phyloP scores from a whole-genome alignment of 1,140 invertebrate species.

The Drosophila sulfurigaster region DNA sequence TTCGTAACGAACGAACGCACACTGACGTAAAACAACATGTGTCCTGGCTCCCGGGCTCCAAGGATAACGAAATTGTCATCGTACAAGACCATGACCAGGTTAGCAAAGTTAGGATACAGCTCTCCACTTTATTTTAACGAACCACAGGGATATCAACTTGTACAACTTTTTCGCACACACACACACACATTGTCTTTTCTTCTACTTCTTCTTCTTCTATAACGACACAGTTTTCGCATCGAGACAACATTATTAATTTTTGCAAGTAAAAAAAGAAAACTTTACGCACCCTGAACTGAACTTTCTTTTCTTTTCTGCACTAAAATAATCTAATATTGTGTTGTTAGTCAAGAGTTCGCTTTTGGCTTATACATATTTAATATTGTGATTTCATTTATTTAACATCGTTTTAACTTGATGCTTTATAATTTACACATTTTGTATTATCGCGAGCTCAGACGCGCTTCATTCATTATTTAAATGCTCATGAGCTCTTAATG shows the following conservation, averaged over 20 bases:
- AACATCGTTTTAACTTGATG: no score
- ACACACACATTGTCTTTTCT: not conserved
- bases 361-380: no score
- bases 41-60: slow-evolving; percentile 10
- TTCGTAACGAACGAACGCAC: not conserved
- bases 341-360: not conserved
- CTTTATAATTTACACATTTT: no score
- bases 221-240: not conserved
- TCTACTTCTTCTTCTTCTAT: not conserved
- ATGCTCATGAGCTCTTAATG: no score
- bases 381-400: no score
- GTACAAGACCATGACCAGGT: slow-evolving; percentile 15
- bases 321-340: not conserved
- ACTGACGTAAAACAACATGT: slow-evolving; percentile 20
- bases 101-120: slow-evolving; percentile 1
- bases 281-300: not conserved
- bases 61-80: slow-evolving; percentile 24
- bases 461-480: no score
- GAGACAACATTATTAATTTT: slow-evolving; percentile 1
- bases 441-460: no score
- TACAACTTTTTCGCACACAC: slow-evolving; percentile 1
- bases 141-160: slow-evolving; percentile 3
- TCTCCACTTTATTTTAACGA: slow-evolving; percentile 1
- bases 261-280: not conserved
- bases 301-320: not conserved